phyloP scores from a whole-genome alignment of 2,888 invertebrate species.

The Spisula subtruncata region DNA sequence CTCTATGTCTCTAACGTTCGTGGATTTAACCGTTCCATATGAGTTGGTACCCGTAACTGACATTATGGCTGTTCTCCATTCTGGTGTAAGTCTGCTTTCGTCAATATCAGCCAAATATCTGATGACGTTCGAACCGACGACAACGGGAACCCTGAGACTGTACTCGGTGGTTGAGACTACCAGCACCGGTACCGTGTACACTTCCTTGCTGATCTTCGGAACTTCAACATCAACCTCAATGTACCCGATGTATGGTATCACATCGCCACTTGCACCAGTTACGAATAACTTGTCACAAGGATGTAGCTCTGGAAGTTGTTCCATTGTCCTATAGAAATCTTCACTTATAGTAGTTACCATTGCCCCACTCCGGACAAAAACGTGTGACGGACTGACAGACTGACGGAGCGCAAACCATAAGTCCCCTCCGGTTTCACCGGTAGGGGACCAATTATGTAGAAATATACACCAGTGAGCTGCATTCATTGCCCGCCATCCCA shows the following conservation, averaged over 20 bases:
- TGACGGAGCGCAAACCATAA: too few relatives aligned
- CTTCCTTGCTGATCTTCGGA: not conserved
- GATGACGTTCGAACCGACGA: slow-evolving; percentile 42
- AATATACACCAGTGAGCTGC: too few relatives aligned
- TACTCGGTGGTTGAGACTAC: slow-evolving; percentile 34
- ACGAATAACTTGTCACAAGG: not conserved
- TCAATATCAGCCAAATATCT: not conserved
- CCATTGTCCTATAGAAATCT: not conserved
- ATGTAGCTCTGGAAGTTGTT: not conserved
- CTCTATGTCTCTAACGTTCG: not conserved
- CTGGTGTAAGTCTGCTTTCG: not conserved
- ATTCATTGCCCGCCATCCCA: too few relatives aligned
- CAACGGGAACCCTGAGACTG: slow-evolving; percentile 14
- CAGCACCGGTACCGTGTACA: not conserved
- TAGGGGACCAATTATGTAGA: too few relatives aligned
- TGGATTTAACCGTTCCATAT: not conserved
- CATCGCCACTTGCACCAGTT: not conserved
- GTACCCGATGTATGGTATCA: slow-evolving; percentile 36
- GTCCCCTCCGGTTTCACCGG: too few relatives aligned
- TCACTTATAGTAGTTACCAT: slow-evolving; percentile 21
- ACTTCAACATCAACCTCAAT: slow-evolving; percentile 7
- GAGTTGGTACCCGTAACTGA: too few relatives aligned
- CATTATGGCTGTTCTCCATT: not conserved
- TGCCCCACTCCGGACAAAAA: too few relatives aligned
- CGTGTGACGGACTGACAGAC: too few relatives aligned